These are phyloP conservation scores for Chloroclystis v-ata DNA, from an alignment of 2,888 invertebrate genomes.

Conservation along the genomic window DNA sequence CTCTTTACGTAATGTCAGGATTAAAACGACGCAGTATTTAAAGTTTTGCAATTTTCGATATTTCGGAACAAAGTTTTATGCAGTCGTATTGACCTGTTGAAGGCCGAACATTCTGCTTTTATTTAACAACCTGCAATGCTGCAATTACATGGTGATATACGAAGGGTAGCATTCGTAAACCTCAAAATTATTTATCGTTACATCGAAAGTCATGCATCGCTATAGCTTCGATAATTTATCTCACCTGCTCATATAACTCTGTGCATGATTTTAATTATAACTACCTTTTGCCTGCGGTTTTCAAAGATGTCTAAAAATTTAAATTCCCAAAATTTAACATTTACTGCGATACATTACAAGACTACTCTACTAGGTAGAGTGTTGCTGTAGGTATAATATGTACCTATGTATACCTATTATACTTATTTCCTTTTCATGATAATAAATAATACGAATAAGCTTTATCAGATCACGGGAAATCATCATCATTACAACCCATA, in stretches of 20 bases:
- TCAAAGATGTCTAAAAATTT: too few species aligned
- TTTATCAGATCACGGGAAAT: too few species aligned
- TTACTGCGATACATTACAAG: too few species aligned
- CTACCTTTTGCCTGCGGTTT: too few species aligned
- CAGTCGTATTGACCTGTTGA: conserved; percentile 46
- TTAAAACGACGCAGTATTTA: conserved; percentile 54
- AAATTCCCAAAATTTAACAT: too few species aligned
- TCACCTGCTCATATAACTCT: conserved; percentile 8
- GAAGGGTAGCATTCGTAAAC: conserved; percentile 28
- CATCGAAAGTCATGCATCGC: conserved; percentile 17
- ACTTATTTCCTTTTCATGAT: too few species aligned
- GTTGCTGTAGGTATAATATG: too few species aligned
- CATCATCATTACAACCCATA: too few species aligned
- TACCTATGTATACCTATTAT: too few species aligned
- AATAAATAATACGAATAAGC: too few species aligned
- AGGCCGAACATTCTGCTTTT: conserved; percentile 45
- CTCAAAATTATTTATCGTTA: conserved; percentile 29
- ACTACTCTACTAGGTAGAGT: too few species aligned
- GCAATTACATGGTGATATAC: conserved; percentile 41
- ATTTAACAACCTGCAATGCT: conserved; percentile 42
- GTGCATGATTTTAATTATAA: conserved; percentile 16
- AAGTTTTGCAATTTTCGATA: conserved; percentile 65
- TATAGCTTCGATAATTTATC: conserved; percentile 24
- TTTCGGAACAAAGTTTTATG: conserved; percentile 56
- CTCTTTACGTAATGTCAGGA: conserved; percentile 67